Base-by-base conservation (phyloP, 2,888 invertebrate species). In the Andrena flavipes region DNA sequence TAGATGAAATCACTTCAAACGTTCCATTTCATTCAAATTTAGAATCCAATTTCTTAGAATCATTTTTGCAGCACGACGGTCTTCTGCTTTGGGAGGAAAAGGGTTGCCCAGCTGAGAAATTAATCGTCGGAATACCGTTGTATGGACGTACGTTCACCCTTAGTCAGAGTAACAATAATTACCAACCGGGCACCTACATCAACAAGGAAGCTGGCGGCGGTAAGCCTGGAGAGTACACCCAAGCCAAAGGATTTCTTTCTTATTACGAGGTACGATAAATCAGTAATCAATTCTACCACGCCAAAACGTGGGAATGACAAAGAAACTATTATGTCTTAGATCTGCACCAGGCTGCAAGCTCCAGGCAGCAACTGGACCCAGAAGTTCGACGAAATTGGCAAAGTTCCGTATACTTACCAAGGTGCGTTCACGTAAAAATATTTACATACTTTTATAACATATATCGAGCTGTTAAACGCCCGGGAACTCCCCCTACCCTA, bases 131-230 rank as follows among this genome's bases (percentile, higher is more conserved):
- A 20, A 96, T 98, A 70, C 98, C 98, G 0, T 98, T 98, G 94
- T 98, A 98, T 93, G 98, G 98, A 0, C 96, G 98, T 71, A 97
- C 97, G 1, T 98, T 96, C 93, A 98, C 98, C 0, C 94, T 98
- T 30, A 96, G 97, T 75, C 96, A 95, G 75, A 96, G 98, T 13
- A 98, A 97, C 93, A 97, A 95, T 85, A 97, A 98, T 94, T 97
- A 98, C 92, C 96, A 96, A 69, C 95, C 97, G 54, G 98, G 98
- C 48, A 98, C 98, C 0, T 98, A 97, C 92, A 97, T 98, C 91
- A 97, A 98, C 93, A 98, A 98, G 93, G 98, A 98, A 94, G 97
- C 97, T 3, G 98, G 97, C 0, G 98, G 98, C 29, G 98, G 98
- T 0, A 95, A 95, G 16, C 97, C 98, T 0, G 98, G 98, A 0